phyloP scores from a whole-genome alignment of 2,797 vertebrate species.

The Poecilia gillii region DNA sequence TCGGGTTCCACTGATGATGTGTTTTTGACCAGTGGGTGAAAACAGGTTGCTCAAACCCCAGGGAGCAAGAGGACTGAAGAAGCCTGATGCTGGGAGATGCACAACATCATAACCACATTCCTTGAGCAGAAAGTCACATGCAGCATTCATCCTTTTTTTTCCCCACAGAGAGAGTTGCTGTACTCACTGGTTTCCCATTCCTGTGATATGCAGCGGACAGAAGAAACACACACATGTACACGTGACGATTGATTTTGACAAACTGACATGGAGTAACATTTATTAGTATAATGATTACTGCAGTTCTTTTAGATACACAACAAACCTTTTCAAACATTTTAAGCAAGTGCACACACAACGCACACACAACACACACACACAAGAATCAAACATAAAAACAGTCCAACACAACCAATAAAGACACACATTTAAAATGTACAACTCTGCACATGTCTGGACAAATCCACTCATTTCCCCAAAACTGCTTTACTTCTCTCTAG shows the following conservation, averaged over 20 bases:
- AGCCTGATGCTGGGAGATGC: constrained; percentile 46
- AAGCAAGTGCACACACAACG: background rate
- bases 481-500: background rate
- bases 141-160: constrained; percentile 72
- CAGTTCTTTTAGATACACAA: constrained; percentile 3
- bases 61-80: constrained; percentile 54
- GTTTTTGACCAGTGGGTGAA: constrained; percentile 38
- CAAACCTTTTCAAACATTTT: constrained; percentile 8
- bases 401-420: constrained; percentile 5
- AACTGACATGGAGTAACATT: constrained; percentile 22
- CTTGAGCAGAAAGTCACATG: constrained; percentile 69
- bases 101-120: constrained; percentile 57
- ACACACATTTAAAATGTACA: background rate
- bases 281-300: constrained; percentile 1
- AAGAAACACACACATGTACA: constrained; percentile 74
- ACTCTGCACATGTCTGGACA: background rate
- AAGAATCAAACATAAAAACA: constrained; percentile 15
- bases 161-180: constrained; percentile 67
- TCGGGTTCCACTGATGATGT: constrained; percentile 41
- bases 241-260: constrained; percentile 55
- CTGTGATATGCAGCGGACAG: constrained; percentile 81
- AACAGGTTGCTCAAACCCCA: constrained; percentile 48
- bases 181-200: constrained; percentile 90
- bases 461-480: background rate
- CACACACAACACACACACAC: background rate